Evolutionary conservation across 2,113 vertebrate species (phyloP).

Genomic region (Lathamus discolor): DNA sequence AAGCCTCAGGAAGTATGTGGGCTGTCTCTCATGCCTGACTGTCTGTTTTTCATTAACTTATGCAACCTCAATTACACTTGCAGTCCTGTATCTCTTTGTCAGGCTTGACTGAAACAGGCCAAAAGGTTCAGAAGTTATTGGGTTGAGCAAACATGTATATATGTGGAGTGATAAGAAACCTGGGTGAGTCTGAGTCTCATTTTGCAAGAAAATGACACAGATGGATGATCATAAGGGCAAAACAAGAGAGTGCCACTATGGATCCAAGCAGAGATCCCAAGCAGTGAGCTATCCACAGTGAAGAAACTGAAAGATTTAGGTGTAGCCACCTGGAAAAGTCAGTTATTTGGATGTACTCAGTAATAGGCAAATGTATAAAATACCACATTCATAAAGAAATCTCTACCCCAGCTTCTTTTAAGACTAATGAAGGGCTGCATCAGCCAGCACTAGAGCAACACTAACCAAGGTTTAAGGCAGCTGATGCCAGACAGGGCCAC

Average conservation of each 20-base stretch:
- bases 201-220: neutral
- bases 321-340: neutral
- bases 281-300: neutral
- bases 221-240: neutral
- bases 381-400: neutral
- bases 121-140: neutral
- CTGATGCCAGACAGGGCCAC: neutral
- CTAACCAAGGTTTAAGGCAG: neutral
- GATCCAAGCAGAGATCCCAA: neutral
- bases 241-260: accelerated
- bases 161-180: accelerated
- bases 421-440: neutral
- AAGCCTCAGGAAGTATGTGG: neutral
- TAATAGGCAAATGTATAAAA: neutral
- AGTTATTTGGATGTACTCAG: neutral
- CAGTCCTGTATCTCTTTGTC: neutral
- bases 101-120: neutral
- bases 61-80: neutral
- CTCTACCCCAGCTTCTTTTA: neutral
- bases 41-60: neutral
- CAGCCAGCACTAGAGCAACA: neutral
- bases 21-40: neutral
- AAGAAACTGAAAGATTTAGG: neutral
- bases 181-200: neutral
- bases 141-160: neutral